phyloP scores from a whole-genome alignment of 1,140 invertebrate species.

The Rhyzopertha dominica region DNA sequence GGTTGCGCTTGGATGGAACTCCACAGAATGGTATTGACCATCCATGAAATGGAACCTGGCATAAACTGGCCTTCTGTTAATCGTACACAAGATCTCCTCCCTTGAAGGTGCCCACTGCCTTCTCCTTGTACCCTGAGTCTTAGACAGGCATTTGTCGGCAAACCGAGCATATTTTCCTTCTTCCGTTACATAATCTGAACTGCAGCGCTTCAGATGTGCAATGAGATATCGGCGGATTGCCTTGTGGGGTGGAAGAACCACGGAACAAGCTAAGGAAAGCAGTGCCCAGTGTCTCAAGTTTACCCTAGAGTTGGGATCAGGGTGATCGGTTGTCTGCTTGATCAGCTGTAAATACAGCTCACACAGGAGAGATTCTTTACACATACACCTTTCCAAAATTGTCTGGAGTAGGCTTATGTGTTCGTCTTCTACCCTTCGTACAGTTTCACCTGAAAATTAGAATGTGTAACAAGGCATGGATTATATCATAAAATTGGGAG shows the following conservation, averaged over 20 bases:
- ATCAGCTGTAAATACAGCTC: slow-evolving; percentile 92
- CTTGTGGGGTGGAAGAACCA: slow-evolving; percentile 79
- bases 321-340: slow-evolving; percentile 86
- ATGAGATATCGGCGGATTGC: slow-evolving; percentile 83
- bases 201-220: slow-evolving; percentile 82
- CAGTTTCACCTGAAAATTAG: slow-evolving; percentile 39
- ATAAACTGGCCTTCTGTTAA: slow-evolving; percentile 84
- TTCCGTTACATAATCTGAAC: slow-evolving; percentile 83
- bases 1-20: slow-evolving; percentile 91
- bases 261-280: slow-evolving; percentile 80
- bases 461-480: no score
- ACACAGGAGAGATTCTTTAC: slow-evolving; percentile 79
- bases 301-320: slow-evolving; percentile 83
- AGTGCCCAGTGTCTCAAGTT: slow-evolving; percentile 90
- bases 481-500: no score
- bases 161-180: slow-evolving; percentile 93
- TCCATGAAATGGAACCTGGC: slow-evolving; percentile 91
- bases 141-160: slow-evolving; percentile 83
- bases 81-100: slow-evolving; percentile 90
- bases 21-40: slow-evolving; percentile 89
- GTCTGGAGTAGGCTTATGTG: slow-evolving; percentile 82
- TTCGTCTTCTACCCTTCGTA: slow-evolving; percentile 70
- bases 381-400: slow-evolving; percentile 84
- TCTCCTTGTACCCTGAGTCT: slow-evolving; percentile 79
- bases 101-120: slow-evolving; percentile 88